A percentile compares a stretch with the other conserved stretches of the same genome.
Conservation (phyloP, 2,888 invertebrate genomes). For the Caenorhabditis sulstoni region DNA sequence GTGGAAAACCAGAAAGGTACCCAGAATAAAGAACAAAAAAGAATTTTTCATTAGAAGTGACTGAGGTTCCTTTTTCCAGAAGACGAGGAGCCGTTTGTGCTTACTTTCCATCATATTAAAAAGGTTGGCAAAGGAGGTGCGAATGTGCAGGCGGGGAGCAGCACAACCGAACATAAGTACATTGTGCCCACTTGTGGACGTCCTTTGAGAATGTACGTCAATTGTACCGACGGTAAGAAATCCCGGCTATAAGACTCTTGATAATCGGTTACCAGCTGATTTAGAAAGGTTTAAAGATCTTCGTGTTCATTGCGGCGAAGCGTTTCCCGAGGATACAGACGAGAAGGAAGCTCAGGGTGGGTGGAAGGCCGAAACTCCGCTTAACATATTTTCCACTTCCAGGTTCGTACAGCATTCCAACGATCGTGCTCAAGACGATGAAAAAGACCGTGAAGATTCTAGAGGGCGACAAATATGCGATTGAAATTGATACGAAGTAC, state of each 20-base stretch:
- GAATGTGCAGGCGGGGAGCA: neutral
- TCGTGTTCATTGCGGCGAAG: slow-evolving; percentile 3
- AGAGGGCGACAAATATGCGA: neutral
- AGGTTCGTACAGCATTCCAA: neutral
- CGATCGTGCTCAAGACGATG: neutral
- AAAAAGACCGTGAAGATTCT: neutral
- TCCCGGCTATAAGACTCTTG: neutral
- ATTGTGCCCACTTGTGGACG: neutral
- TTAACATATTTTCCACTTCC: too few species aligned
- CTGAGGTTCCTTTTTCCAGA: slow-evolving; percentile 5
- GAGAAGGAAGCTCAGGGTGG: too few species aligned
- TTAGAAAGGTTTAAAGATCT: slow-evolving; percentile 21
- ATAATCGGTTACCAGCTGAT: slow-evolving; percentile 5
- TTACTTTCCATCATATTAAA: slow-evolving; percentile 9
- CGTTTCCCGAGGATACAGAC: neutral
- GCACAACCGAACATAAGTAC: neutral
- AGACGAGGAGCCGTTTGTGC: too few species aligned
- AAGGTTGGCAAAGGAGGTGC: neutral
- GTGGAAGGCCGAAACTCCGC: too few species aligned
- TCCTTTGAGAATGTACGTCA: slow-evolving; percentile 13
- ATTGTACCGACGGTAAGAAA: slow-evolving; percentile 23
- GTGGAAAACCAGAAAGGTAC: too few species aligned
- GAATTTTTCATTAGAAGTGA: too few species aligned
- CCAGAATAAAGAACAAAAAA: too few species aligned
- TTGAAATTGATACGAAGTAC: slow-evolving; percentile 12